Conservation (phyloP, 2,888 invertebrate genomes). For the Ethmia dodecea region DNA sequence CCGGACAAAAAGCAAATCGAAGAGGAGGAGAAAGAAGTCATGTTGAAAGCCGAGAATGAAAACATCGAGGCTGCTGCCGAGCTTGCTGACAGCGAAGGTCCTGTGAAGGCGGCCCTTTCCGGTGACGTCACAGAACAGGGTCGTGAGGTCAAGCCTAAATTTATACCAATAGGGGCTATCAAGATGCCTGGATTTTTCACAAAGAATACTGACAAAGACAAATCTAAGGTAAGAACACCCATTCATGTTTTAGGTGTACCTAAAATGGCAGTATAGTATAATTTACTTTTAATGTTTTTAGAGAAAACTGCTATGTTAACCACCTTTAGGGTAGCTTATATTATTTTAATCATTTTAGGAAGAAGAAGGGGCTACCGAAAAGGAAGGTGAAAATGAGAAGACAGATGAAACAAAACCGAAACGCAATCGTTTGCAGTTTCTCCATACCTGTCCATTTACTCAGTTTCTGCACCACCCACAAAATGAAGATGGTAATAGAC, state of each 20-base stretch:
- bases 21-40: slow-evolving; percentile 80
- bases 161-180: slow-evolving; percentile 92
- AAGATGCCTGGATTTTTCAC: slow-evolving; percentile 92
- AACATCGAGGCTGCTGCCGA: slow-evolving; percentile 65
- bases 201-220: slow-evolving; percentile 85
- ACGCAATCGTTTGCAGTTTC: slow-evolving; percentile 52
- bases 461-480: slow-evolving; percentile 54
- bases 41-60: slow-evolving; percentile 78
- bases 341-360: slow-evolving; percentile 18
- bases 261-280: no score
- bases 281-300: no score
- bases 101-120: slow-evolving; percentile 70
- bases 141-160: slow-evolving; percentile 86
- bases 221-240: slow-evolving; percentile 78
- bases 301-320: no score
- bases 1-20: slow-evolving; percentile 82
- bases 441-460: slow-evolving; percentile 58
- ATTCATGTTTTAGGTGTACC: not conserved
- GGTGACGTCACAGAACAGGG: slow-evolving; percentile 80
- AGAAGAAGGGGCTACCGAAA: slow-evolving; percentile 63
- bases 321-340: no score
- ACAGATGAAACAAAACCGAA: slow-evolving; percentile 56
- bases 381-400: slow-evolving; percentile 56
- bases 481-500: slow-evolving; percentile 47
- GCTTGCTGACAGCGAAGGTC: slow-evolving; percentile 64